Evolutionary conservation across 2,797 vertebrate species (phyloP).

Genomic region (Scomberomorus guttatus): DNA sequence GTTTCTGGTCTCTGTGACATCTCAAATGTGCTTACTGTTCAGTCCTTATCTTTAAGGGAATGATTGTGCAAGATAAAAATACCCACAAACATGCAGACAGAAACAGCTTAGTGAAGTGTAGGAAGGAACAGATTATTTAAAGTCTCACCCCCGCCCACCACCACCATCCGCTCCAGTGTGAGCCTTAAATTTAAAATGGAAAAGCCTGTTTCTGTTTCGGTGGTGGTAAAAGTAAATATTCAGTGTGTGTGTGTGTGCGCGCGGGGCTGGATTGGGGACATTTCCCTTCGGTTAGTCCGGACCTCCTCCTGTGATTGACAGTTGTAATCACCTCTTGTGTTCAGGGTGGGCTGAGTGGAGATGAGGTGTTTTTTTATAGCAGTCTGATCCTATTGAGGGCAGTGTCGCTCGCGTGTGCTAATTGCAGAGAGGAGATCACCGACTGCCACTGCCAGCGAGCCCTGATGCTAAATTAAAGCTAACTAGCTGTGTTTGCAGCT

Average conservation of each 20-base stretch:
- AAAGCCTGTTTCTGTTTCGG: slow-evolving; percentile 5
- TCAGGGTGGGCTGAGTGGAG: slow-evolving; percentile 28
- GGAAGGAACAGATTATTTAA: slow-evolving; percentile 46
- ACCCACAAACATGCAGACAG: neutral
- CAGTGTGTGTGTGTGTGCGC: too few relatives aligned
- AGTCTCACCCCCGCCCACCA: too few relatives aligned
- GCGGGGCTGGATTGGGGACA: slow-evolving; percentile 39
- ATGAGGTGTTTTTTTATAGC: slow-evolving; percentile 85
- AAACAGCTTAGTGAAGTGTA: slow-evolving; percentile 18
- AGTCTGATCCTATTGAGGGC: slow-evolving; percentile 83
- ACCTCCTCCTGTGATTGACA: slow-evolving; percentile 41
- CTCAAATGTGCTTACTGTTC: neutral
- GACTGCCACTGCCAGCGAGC: neutral
- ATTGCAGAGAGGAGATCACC: slow-evolving; percentile 58
- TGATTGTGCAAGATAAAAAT: neutral
- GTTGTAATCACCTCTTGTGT: slow-evolving; percentile 56
- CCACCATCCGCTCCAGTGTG: slow-evolving; percentile 13
- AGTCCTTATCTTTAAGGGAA: neutral
- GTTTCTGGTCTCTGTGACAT: accelerated
- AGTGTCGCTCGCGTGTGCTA: slow-evolving; percentile 50
- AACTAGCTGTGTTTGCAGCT: neutral
- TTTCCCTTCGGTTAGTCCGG: neutral
- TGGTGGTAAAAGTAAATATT: slow-evolving; percentile 10
- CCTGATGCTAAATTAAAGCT: slow-evolving; percentile 2
- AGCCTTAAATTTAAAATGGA: slow-evolving; percentile 6